Percentiles rank a stretch among this genome's conserved stretches.
phyloP scores from a whole-genome alignment of 2,113 vertebrate species.

The Limanda limanda region DNA sequence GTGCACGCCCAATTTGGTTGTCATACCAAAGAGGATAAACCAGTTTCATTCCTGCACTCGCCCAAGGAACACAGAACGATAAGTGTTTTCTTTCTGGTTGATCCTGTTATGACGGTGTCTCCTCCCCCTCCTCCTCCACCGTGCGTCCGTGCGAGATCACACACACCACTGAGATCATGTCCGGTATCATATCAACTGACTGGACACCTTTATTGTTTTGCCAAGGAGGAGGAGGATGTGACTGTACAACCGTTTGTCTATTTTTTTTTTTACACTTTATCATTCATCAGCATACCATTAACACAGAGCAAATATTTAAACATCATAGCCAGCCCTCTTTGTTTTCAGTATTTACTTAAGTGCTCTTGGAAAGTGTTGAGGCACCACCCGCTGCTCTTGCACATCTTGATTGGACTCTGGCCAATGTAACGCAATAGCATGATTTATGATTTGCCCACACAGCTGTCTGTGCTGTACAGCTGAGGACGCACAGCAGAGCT shows the following conservation, averaged over 20 bases:
- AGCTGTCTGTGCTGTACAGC: background rate
- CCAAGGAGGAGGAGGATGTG: constrained; percentile 35
- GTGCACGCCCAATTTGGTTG: background rate
- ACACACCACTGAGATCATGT: constrained; percentile 3
- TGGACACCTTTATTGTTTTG: constrained; percentile 41
- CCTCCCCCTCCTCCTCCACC: background rate
- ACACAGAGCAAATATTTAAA: constrained; percentile 31
- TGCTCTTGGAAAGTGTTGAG: background rate
- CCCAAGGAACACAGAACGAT: background rate
- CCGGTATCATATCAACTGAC: background rate
- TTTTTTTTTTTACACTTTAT: constrained; percentile 9
- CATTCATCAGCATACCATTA: constrained; percentile 23
- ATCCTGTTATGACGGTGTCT: constrained; percentile 1
- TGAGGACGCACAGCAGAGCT: background rate
- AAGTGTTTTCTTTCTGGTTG: background rate
- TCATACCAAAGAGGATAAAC: background rate
- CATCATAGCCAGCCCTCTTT: background rate
- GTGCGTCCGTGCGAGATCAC: background rate
- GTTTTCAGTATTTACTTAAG: background rate
- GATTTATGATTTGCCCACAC: background rate
- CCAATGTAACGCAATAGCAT: background rate
- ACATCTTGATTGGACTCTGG: no score
- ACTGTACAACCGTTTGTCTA: background rate
- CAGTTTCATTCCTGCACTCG: background rate
- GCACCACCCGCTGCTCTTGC: background rate